phyloP scores from a whole-genome alignment of 2,113 vertebrate species.

The Eretmochelys imbricata region DNA sequence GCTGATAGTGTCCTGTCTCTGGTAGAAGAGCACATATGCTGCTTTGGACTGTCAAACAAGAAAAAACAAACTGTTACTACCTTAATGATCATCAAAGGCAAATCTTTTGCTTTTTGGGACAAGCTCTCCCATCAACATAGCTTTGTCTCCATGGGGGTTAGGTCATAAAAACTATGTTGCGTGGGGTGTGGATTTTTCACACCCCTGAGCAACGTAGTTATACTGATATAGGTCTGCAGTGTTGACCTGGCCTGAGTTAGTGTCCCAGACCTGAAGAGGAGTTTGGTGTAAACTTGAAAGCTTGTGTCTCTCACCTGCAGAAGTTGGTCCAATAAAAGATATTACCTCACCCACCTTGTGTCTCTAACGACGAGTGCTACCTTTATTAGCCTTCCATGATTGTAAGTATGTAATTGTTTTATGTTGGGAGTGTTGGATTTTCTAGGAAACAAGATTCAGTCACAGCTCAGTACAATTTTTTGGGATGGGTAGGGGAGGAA shows the following conservation, averaged over 20 bases:
- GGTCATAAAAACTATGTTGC: background rate
- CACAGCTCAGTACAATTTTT: background rate
- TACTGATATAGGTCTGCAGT: background rate
- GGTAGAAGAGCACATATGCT: slow-evolving; percentile 97
- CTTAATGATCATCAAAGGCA: slow-evolving; percentile 1
- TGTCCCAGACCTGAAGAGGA: background rate
- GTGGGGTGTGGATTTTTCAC: background rate
- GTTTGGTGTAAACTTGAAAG: background rate
- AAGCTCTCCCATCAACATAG: no score
- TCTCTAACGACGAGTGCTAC: background rate
- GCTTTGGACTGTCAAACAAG: slow-evolving; percentile 92
- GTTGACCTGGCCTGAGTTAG: background rate
- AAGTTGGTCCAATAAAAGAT: background rate
- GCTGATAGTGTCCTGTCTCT: slow-evolving; percentile 94
- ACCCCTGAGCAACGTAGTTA: background rate
- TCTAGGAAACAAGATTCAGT: background rate
- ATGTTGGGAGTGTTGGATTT: background rate
- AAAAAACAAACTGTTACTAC: slow-evolving; percentile 28
- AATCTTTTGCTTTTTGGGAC: background rate
- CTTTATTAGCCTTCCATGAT: background rate
- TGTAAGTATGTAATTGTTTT: background rate
- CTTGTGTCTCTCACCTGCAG: background rate
- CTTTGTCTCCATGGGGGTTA: background rate
- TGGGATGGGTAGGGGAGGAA: background rate
- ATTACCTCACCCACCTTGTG: background rate